Evolutionary conservation across 2,888 invertebrate species (phyloP).

Genomic region (Caenorhabditis virilis): DNA sequence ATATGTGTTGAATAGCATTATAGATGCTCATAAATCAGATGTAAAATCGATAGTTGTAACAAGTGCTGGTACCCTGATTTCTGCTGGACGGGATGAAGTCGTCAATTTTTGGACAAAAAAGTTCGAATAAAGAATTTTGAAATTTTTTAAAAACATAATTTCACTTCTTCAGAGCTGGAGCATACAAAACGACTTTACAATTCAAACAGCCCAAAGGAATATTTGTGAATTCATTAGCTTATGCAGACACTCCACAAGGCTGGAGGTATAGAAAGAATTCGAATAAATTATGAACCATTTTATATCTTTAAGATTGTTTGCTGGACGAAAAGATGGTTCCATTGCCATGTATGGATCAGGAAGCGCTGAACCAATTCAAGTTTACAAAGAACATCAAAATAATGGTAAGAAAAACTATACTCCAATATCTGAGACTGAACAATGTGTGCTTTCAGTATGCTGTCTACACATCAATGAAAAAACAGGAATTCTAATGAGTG

Average conservation of each 20-base stretch:
- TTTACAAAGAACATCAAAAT: constrained; percentile 35
- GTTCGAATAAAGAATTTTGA: constrained; percentile 16
- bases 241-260: constrained; percentile 35
- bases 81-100: constrained; percentile 56
- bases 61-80: constrained; percentile 37
- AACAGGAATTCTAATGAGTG: constrained; percentile 77
- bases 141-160: constrained; percentile 4
- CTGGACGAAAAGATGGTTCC: constrained; percentile 53
- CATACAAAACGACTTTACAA: constrained; percentile 20
- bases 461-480: constrained; percentile 70
- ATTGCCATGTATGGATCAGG: constrained; percentile 52
- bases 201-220: constrained; percentile 34
- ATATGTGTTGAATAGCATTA: constrained; percentile 29
- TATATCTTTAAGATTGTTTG: constrained; percentile 23
- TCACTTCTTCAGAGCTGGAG: constrained; percentile 34
- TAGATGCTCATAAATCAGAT: constrained; percentile 46
- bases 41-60: constrained; percentile 39
- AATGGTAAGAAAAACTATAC: too few relatives aligned
- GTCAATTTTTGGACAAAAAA: constrained; percentile 49
- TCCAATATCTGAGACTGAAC: too few relatives aligned
- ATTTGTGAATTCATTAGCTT: constrained; percentile 54
- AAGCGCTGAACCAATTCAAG: constrained; percentile 20
- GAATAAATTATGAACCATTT: not conserved
- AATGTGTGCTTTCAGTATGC: constrained; percentile 72
- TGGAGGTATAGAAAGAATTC: constrained; percentile 19